phyloP scores from a whole-genome alignment of 2,888 invertebrate genomes.

The Brachyptera putata region DNA sequence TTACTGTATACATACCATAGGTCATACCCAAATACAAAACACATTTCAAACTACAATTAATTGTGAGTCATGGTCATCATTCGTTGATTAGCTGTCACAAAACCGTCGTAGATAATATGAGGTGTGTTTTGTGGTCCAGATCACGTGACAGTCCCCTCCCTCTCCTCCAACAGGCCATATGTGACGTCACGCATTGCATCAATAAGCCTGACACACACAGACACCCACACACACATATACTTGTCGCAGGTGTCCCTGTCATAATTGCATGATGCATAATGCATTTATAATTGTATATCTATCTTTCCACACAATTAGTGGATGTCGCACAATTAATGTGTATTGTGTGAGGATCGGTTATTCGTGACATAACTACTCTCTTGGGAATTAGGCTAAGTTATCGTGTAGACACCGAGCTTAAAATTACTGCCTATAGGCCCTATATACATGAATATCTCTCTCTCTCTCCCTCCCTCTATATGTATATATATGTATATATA shows the following conservation, averaged over 20 bases:
- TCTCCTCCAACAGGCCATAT: not conserved
- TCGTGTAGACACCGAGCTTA: no score
- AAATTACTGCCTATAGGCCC: no score
- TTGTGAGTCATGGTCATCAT: not conserved
- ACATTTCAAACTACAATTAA: not conserved
- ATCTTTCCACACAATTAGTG: not conserved
- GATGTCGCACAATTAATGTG: not conserved
- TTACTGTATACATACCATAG: not conserved
- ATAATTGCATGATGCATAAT: slow-evolving; percentile 11
- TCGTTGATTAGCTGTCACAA: slow-evolving; percentile 1
- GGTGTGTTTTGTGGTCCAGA: slow-evolving; percentile 6
- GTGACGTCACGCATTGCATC: not conserved
- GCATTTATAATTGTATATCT: not conserved
- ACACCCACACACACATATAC: no score
- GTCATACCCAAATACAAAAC: not conserved
- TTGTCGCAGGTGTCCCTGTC: slow-evolving; percentile 15
- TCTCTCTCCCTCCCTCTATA: no score
- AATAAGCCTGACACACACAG: not conserved
- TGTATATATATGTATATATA: no score
- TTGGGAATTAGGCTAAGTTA: no score
- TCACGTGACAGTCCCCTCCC: not conserved
- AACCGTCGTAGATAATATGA: no score
- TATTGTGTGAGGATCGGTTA: no score
- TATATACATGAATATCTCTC: no score
- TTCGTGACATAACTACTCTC: no score